Evolutionary conservation across 2,113 vertebrate species (phyloP).

Genomic region (Mus musculus): GRCm39 chr5:115546501-115547000

Average conservation of each 20-base stretch:
- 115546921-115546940: neutral
- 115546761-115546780: neutral
- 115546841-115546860: too few relatives aligned
- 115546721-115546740: neutral
- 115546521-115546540: neutral
- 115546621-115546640: neutral
- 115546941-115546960: neutral
- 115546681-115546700: neutral
- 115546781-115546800: neutral
- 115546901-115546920: neutral
- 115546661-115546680: neutral
- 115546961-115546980: neutral
- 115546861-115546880: neutral
- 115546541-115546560: neutral
- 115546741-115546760: neutral
- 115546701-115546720: neutral
- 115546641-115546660: neutral
- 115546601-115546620: neutral
- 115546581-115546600: neutral
- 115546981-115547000: neutral
- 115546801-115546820: too few relatives aligned
- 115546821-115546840: too few relatives aligned
- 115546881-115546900: neutral
- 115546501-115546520: slow-evolving; percentile 22
- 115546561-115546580: neutral